Conservation (phyloP, 2,888 invertebrate genomes). For the Merodon equestris region DNA sequence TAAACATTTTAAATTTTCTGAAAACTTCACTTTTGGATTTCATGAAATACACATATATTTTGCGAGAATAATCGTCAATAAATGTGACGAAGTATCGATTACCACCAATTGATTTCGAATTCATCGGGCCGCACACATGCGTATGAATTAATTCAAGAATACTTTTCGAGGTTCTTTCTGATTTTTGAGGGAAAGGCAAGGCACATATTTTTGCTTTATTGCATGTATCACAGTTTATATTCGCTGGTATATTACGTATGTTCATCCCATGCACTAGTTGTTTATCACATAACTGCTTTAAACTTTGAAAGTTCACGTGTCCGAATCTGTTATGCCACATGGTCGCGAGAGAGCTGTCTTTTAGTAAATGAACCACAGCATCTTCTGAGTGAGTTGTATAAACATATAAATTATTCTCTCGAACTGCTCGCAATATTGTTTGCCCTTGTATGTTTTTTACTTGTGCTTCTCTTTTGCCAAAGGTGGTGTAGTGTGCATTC, state of each 20-base stretch:
- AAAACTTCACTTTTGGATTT: too few relatives aligned
- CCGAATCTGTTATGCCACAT: background rate
- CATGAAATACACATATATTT: too few relatives aligned
- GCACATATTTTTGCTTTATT: conserved; percentile 10
- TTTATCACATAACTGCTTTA: background rate
- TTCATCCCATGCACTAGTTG: conserved; percentile 5
- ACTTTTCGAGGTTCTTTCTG: background rate
- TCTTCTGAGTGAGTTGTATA: conserved; percentile 1
- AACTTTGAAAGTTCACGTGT: background rate
- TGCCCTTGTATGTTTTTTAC: too few relatives aligned
- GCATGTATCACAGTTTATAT: conserved; percentile 13
- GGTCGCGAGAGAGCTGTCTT: background rate
- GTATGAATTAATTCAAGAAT: background rate
- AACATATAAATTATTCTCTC: background rate
- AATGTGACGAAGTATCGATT: too few relatives aligned
- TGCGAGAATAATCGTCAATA: too few relatives aligned
- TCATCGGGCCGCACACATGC: background rate
- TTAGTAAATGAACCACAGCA: background rate
- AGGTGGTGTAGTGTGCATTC: too few relatives aligned
- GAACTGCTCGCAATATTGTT: background rate
- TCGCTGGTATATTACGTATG: background rate
- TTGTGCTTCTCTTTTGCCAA: too few relatives aligned
- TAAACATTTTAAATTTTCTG: too few relatives aligned
- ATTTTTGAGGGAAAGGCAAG: background rate
- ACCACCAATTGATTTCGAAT: background rate